phyloP scores from a whole-genome alignment of 30 jellyfish, hydroid and myxozoan species.

The Morbakka virulenta region DNA sequence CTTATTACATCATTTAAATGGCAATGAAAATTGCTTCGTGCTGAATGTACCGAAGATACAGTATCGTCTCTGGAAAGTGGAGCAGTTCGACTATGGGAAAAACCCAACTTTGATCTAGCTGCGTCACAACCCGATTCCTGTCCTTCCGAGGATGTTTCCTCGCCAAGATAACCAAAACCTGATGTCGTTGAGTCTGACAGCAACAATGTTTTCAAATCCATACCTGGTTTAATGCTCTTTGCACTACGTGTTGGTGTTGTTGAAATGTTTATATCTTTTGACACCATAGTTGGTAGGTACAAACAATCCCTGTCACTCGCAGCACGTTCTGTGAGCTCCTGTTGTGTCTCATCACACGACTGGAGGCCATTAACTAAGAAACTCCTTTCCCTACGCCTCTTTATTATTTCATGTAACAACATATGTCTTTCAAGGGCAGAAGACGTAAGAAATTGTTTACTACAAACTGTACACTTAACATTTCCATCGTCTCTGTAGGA shows the following conservation, averaged over 20 bases:
- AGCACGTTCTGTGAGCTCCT: not conserved
- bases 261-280: too few relatives aligned
- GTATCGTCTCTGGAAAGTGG: not conserved
- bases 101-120: not conserved
- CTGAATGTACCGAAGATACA: not conserved
- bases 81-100: not conserved
- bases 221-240: not conserved
- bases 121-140: not conserved
- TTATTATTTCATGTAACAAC: not conserved
- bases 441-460: not conserved
- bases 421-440: not conserved
- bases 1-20: too few relatives aligned
- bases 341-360: not conserved
- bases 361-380: not conserved
- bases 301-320: not conserved
- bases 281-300: not conserved
- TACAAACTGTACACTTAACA: not conserved
- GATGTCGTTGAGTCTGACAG: not conserved
- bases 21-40: not conserved
- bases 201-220: not conserved
- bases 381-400: not conserved
- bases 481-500: not conserved
- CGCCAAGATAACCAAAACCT: not conserved
- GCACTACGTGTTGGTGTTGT: not conserved
- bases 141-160: not conserved